Conservation (phyloP, 2,888 invertebrate species). For the Dascillus cervinus region DNA sequence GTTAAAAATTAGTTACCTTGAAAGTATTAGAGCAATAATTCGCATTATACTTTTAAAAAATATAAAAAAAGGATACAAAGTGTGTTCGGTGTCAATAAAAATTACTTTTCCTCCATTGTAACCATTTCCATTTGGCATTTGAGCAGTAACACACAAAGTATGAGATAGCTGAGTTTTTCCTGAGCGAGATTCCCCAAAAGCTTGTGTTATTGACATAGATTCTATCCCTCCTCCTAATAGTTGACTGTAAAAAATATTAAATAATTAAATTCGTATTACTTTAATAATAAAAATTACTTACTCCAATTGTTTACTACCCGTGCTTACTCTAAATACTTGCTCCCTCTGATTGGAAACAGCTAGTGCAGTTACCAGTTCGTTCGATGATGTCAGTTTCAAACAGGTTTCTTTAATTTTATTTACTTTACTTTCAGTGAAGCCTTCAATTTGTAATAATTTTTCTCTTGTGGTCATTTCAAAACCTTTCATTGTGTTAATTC, state of each 20-base stretch:
- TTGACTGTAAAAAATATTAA: conserved; percentile 46
- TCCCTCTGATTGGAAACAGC: conserved; percentile 66
- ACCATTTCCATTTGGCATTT: conserved; percentile 59
- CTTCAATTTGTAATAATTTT: conserved; percentile 63
- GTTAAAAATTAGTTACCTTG: no score
- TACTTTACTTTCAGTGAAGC: conserved; percentile 69
- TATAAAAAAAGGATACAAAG: conserved; percentile 63
- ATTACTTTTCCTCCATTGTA: conserved; percentile 75
- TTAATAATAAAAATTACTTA: conserved; percentile 40
- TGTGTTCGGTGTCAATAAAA: conserved; percentile 76
- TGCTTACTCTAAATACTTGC: conserved; percentile 62
- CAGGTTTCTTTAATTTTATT: conserved; percentile 74
- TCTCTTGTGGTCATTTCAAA: conserved; percentile 73
- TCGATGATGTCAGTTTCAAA: conserved; percentile 52
- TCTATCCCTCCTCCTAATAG: conserved; percentile 72
- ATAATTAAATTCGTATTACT: conserved; percentile 6
- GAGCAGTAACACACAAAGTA: conserved; percentile 71
- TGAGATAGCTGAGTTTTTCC: conserved; percentile 78
- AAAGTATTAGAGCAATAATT: no score
- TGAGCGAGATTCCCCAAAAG: conserved; percentile 74
- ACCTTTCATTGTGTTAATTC: conserved; percentile 75
- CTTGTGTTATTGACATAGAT: conserved; percentile 79
- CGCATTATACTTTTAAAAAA: conserved; percentile 2
- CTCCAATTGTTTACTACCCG: conserved; percentile 64
- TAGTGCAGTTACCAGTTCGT: conserved; percentile 65